Evolutionary conservation across 2,797 vertebrate genomes (phyloP).

Genomic region (Falco concolor): DNA sequence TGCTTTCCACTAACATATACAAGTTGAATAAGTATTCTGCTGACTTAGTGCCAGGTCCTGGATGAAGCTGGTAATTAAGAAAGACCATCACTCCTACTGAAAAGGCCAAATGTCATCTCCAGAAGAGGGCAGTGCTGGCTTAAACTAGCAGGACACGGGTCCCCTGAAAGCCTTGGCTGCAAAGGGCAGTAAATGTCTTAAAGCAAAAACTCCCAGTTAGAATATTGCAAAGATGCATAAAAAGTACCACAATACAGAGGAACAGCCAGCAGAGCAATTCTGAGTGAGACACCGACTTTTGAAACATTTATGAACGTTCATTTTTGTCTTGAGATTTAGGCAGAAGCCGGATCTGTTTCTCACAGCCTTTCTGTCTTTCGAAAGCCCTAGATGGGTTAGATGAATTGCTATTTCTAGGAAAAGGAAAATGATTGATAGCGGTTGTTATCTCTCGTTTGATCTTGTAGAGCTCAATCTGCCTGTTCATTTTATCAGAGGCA

Average conservation of each 20-base stretch:
- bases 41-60: not conserved
- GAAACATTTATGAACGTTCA: not conserved
- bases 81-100: not conserved
- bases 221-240: not conserved
- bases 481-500: not conserved
- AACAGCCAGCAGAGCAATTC: not conserved
- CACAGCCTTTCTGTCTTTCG: not conserved
- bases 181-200: not conserved
- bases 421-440: not conserved
- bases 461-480: not conserved
- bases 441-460: not conserved
- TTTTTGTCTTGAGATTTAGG: not conserved
- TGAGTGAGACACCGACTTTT: not conserved
- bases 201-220: not conserved
- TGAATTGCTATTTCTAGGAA: not conserved
- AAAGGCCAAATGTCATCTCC: not conserved
- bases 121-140: slow-evolving; percentile 64
- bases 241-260: not conserved
- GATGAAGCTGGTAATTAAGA: not conserved
- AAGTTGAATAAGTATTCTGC: not conserved
- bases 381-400: not conserved
- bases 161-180: not conserved
- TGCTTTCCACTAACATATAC: not conserved
- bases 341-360: not conserved
- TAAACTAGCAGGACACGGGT: not conserved